Base-by-base conservation (phyloP, 2,888 invertebrate species). In the Tridacna gigas region DNA sequence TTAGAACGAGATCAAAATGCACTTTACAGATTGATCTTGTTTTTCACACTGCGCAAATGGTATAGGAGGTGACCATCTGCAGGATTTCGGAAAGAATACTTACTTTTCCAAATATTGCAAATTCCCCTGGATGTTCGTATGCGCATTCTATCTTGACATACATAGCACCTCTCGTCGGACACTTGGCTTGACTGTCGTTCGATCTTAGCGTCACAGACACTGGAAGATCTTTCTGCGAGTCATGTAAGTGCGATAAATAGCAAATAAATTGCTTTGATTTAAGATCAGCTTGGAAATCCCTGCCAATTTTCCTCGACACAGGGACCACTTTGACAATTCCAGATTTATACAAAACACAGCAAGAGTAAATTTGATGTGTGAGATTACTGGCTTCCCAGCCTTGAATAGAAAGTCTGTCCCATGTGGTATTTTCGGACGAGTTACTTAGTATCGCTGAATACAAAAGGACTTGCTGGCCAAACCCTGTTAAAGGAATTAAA, bases 61-160 rank as follows among this genome's bases (percentile, higher is more conserved):
- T 7, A 37, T 37, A 37, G 2, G 3, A 37, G 37, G 2, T 37
- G 37, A 7, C 2, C 37, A 37, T 37, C 37, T 37, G 37, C 37
- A 37, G 37, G 7, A 37, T 37, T 37, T 37, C 7, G 37, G 37
- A 4, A 37, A 4, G 2, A 7, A 37, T 37, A 4, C 37, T 37
- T 37, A 67, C 67, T 45, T 67, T 67, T 15, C 18, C 67, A 67
- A 67, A 67, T 15, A 26, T 37, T 37, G 67, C 67, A 2, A 67
- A 45, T 45, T 67, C 45, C 45, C 67, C 67, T 15, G 45, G 67
- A 67, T 45, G 45, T 28, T 18, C 22, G n/a, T 67, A 67, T 4
- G 45, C 67, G 20, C 45, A 67, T 45, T 67, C 67, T 5, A 67
- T 67, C 20, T 67, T 45, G n/a, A 67, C 67, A 67, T 67, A 67